Evolutionary conservation across 35 echinoderm and acorn worm species (phyloP).

Genomic region (Holothuria glaberrima): DNA sequence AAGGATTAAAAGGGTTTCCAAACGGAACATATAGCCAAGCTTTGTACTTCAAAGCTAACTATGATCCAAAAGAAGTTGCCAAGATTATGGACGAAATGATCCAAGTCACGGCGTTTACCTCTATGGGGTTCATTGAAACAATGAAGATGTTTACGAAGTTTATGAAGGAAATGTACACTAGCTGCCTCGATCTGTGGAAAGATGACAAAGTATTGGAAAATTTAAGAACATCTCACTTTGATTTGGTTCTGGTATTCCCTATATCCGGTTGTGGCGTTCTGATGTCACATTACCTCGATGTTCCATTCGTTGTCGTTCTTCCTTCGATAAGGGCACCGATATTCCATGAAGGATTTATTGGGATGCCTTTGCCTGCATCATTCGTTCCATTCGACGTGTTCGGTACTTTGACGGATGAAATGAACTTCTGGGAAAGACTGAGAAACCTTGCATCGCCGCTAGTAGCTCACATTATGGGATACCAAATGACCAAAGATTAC

Average conservation of each 20-base stretch:
- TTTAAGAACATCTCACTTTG: neutral
- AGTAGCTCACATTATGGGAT: neutral
- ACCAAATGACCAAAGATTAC: neutral
- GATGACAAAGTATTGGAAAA: neutral
- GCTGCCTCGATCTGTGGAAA: constrained; percentile 12
- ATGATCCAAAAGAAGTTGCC: neutral
- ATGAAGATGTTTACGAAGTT: neutral
- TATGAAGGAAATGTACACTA: neutral
- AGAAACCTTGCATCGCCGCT: neutral
- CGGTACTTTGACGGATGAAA: neutral
- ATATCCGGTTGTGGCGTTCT: constrained; percentile 16
- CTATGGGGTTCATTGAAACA: neutral
- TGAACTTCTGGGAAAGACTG: constrained; percentile 10
- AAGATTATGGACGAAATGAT: neutral
- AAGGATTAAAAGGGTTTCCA: constrained; percentile 21
- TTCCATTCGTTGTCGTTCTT: neutral
- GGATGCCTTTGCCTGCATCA: constrained; percentile 24
- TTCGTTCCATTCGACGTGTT: constrained; percentile 9
- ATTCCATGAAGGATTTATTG: constrained; percentile 2
- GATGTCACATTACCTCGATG: neutral
- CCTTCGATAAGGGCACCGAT: neutral
- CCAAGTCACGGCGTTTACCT: neutral
- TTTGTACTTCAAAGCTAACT: constrained; percentile 30
- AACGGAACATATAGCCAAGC: constrained; percentile 14
- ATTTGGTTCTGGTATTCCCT: constrained; percentile 9